A percentile compares a stretch with the other conserved stretches of the same genome.
phyloP scores from a whole-genome alignment of 2,797 vertebrate species.

The Neosilurus hyrtlii region DNA sequence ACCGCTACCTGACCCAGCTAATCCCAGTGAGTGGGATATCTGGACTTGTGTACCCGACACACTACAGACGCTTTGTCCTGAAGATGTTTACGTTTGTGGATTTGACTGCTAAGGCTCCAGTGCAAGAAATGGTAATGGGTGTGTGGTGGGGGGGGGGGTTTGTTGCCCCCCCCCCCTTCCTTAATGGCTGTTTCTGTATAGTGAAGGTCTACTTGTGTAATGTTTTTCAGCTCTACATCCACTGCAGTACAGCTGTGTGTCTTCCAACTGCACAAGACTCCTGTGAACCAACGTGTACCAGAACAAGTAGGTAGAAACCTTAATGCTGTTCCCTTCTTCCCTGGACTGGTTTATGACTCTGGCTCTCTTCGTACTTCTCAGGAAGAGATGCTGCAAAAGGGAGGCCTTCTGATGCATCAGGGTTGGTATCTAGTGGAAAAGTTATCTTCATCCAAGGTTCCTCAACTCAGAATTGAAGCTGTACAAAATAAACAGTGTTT shows the following conservation, averaged over 20 bases:
- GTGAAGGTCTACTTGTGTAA: not conserved
- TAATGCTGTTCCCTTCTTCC: not conserved
- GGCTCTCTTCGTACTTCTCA: conserved; percentile 39
- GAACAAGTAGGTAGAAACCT: conserved; percentile 59
- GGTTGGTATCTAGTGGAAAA: conserved; percentile 58
- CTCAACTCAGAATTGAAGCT: not conserved
- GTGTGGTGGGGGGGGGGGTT: too few species aligned
- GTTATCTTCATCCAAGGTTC: conserved; percentile 42
- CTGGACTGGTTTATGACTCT: not conserved
- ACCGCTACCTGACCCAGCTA: conserved; percentile 61
- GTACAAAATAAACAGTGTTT: not conserved
- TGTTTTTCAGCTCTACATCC: conserved; percentile 63
- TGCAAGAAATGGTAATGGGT: conserved; percentile 51
- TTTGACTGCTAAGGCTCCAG: not conserved
- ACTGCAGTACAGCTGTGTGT: conserved; percentile 67
- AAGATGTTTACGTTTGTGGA: conserved; percentile 75
- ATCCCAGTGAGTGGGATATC: conserved; percentile 51
- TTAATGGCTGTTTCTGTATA: not conserved
- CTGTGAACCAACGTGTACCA: conserved; percentile 64
- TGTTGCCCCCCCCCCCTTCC: not conserved
- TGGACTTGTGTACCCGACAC: conserved; percentile 55
- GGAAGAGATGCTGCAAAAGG: conserved; percentile 55
- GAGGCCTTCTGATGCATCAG: not conserved
- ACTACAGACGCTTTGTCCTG: conserved; percentile 65
- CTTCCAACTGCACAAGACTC: conserved; percentile 36